Percentiles rank a stretch among this genome's conserved stretches.
phyloP scores from a whole-genome alignment of 1,140 invertebrate species.

The Leptinotarsa lineolata region DNA sequence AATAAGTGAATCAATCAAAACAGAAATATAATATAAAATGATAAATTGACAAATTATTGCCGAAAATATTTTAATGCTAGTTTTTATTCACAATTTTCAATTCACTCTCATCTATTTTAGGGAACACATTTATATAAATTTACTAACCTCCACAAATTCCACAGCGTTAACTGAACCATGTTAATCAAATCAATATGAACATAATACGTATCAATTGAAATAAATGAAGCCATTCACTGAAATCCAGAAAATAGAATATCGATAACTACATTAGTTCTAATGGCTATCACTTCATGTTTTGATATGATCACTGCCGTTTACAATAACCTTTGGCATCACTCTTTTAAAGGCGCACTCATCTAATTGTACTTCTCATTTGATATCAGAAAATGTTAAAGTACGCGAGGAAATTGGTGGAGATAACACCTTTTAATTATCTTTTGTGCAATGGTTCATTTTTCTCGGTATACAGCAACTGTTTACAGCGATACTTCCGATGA shows the following conservation, averaged over 20 bases:
- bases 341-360: not conserved
- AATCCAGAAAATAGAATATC: not conserved
- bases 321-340: not conserved
- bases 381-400: not conserved
- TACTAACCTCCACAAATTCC: slow-evolving; percentile 33
- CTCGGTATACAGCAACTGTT: not conserved
- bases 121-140: not conserved
- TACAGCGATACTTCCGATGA: not conserved
- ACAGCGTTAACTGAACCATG: slow-evolving; percentile 31
- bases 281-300: not conserved
- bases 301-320: not conserved
- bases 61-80: too few relatives aligned
- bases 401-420: not conserved
- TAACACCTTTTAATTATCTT: not conserved
- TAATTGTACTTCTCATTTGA: not conserved
- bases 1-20: too few relatives aligned
- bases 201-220: not conserved
- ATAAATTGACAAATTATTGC: too few relatives aligned
- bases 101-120: too few relatives aligned
- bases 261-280: not conserved
- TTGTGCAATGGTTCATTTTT: not conserved
- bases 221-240: not conserved
- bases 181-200: not conserved
- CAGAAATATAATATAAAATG: too few relatives aligned
- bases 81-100: too few relatives aligned